Base-by-base conservation (phyloP, 2,797 vertebrate genomes). In the Halcyon smyrnensis region DNA sequence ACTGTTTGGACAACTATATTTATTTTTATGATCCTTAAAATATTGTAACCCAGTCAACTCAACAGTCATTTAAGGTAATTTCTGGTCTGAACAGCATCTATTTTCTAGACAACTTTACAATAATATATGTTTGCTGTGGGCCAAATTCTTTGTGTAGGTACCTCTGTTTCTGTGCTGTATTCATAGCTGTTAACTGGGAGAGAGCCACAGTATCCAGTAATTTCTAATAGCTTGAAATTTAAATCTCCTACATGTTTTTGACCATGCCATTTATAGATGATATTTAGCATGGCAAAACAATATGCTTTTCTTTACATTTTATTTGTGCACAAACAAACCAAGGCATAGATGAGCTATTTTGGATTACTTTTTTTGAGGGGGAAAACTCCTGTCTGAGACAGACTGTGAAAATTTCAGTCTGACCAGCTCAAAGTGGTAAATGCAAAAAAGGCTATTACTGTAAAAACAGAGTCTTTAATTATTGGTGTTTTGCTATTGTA, bases 11-110 rank as follows among this genome's bases (percentile, higher is more conserved):
- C 97, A 96, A 95, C 92, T 77, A n/a, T 97, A 98, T 98, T 98
- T 98, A 98, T 98, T 98, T 98, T 96, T 96, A 97, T 92, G 96
- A 95, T 95, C 96, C 95, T 95, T 95, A 96, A 97, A 97, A 97
- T 96, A 96, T 96, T 90, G 95, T 95, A 97, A 96, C 92, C 92
- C 96, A 93, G 92, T 94, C 94, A 92, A 91, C 87, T 96, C 96
- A 25, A 91, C 95, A 97, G 89, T 97, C 96, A 95, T 97, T 95
- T 96, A 76, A 96, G 94, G 95, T 95, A 96, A 96, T 96, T 97
- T 91, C 87, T 90, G 93, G 85, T 83, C 91, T 97, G 95, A 95
- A 15, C 89, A 6, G 92, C 95, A 96, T 97, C 97, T 97, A 53
- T 97, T 98, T 97, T 97, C 97, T 96, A 36, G 96, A 90, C 69